Percentiles rank a stretch among this genome's conserved stretches.
phyloP scores from a whole-genome alignment of 2,113 vertebrate genomes.

The Puma concolor region DNA sequence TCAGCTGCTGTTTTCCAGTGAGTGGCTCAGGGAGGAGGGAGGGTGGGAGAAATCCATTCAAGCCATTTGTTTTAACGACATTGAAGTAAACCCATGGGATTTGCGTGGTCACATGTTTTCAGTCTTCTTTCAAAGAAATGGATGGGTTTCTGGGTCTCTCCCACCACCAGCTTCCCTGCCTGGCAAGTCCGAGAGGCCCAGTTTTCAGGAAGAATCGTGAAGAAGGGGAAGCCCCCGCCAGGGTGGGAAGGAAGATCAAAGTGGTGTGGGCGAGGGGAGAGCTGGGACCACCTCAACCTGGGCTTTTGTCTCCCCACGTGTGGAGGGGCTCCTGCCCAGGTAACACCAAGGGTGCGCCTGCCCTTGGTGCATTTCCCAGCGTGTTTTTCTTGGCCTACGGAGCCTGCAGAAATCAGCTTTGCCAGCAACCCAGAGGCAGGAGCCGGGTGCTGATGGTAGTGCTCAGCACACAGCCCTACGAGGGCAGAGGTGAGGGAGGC shows the following conservation, averaged over 20 bases:
- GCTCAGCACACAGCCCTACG: not conserved
- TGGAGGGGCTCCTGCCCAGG: not conserved
- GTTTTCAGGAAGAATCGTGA: not conserved
- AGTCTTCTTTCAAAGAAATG: constrained; percentile 25
- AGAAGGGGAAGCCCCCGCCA: not conserved
- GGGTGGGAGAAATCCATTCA: constrained; percentile 42
- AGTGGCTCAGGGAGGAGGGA: not conserved
- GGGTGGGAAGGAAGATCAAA: not conserved
- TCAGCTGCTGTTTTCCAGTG: not conserved
- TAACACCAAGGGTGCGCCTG: not conserved
- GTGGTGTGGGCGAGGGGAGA: not conserved
- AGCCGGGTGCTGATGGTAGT: not conserved
- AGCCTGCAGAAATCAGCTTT: not conserved
- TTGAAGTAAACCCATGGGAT: constrained; percentile 47
- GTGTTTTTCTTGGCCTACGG: not conserved
- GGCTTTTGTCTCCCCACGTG: too few species aligned
- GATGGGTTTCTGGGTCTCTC: constrained; percentile 13
- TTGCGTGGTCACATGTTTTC: not conserved
- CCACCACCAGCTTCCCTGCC: not conserved
- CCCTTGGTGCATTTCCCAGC: not conserved
- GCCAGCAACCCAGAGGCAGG: not conserved
- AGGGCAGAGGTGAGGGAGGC: not conserved
- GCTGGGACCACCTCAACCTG: not conserved
- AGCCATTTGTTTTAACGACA: constrained; percentile 60
- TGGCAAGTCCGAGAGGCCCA: not conserved